Evolutionary conservation across 2,888 invertebrate species (phyloP).

Genomic region (Diplazon laetatorius): DNA sequence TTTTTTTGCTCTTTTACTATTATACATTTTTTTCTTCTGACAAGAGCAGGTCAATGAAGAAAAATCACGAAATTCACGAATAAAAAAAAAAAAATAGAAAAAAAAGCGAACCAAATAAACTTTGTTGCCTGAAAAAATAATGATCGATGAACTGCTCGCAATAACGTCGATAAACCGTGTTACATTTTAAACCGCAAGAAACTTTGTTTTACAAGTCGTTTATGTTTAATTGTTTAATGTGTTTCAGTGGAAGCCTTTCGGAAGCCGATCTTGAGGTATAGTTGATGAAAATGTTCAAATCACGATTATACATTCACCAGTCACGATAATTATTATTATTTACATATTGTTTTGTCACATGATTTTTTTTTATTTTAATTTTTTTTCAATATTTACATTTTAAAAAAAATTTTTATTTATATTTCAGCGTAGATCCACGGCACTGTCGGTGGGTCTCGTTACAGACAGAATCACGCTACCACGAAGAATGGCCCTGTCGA

Average conservation of each 20-base stretch:
- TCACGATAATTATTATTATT: too few relatives aligned
- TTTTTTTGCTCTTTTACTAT: too few relatives aligned
- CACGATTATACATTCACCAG: too few relatives aligned
- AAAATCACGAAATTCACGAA: conserved; percentile 40
- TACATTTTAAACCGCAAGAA: neutral
- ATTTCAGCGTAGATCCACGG: conserved; percentile 76
- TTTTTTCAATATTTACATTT: neutral
- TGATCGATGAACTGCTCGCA: conserved; percentile 43
- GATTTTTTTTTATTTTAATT: neutral
- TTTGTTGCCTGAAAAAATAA: conserved; percentile 53
- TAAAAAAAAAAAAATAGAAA: conserved; percentile 1
- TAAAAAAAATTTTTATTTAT: conserved; percentile 7
- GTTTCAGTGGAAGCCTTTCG: conserved; percentile 73
- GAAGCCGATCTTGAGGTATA: conserved; percentile 79
- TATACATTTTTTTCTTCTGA: too few relatives aligned
- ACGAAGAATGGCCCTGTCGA: conserved; percentile 73
- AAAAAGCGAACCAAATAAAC: conserved; percentile 44
- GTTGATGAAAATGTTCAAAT: conserved; percentile 43
- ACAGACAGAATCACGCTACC: conserved; percentile 78
- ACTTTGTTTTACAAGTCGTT: conserved; percentile 20
- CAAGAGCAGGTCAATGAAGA: too few relatives aligned
- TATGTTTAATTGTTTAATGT: neutral
- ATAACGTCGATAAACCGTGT: conserved; percentile 17
- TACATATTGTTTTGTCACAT: neutral
- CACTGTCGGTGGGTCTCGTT: conserved; percentile 77